These are phyloP conservation scores for Neodon shergylaensis DNA, from an alignment of 2,113 vertebrate species.

Conservation along the genomic window DNA sequence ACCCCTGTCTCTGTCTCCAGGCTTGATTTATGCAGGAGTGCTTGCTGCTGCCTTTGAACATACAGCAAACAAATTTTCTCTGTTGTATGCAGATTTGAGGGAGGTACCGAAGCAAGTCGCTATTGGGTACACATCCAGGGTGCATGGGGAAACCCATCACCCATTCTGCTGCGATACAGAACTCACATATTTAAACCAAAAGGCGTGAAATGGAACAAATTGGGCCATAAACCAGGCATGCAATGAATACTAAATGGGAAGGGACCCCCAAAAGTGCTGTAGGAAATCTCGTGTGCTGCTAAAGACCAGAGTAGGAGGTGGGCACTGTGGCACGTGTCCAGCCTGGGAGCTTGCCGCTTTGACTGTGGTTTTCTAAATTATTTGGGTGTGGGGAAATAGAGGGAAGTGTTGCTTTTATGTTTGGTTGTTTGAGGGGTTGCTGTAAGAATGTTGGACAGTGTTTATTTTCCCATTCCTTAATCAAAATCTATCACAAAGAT, in stretches of 20 bases:
- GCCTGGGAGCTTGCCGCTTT: conserved; percentile 62
- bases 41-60: conserved; percentile 64
- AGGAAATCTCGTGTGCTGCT: background rate
- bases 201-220: conserved; percentile 67
- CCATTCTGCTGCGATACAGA: conserved; percentile 42
- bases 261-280: conserved; percentile 14
- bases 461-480: conserved; percentile 57
- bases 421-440: background rate
- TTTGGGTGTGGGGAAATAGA: background rate
- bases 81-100: conserved; percentile 64
- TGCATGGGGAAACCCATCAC: conserved; percentile 40
- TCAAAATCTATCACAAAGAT: conserved; percentile 67
- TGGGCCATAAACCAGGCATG: conserved; percentile 67
- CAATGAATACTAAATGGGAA: conserved; percentile 72
- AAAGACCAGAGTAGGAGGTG: background rate
- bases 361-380: conserved; percentile 62
- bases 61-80: conserved; percentile 59
- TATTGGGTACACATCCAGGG: conserved; percentile 54
- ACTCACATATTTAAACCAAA: conserved; percentile 62
- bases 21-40: conserved; percentile 69
- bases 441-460: background rate
- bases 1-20: conserved; percentile 53
- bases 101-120: conserved; percentile 60
- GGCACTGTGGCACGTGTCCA: background rate
- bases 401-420: conserved; percentile 11